These are phyloP conservation scores for Anolis carolinensis DNA, from an alignment of 2,113 vertebrate species.

Conservation along the genomic window DNA sequence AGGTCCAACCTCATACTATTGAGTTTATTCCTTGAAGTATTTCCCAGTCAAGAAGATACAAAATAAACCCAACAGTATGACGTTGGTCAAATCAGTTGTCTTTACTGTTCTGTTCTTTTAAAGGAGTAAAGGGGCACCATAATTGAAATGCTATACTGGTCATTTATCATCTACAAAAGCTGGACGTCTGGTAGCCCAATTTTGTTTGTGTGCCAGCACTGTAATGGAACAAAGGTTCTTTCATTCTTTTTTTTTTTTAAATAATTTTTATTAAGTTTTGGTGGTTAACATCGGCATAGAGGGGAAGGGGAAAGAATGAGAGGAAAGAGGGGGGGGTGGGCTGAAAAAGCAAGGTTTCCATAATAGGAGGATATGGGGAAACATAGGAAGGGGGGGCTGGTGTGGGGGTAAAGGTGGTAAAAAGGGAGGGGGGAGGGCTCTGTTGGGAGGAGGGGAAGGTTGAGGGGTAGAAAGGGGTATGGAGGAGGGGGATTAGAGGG, in stretches of 20 bases:
- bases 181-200: fast-evolving
- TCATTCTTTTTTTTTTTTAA: not conserved
- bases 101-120: not conserved
- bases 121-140: fast-evolving
- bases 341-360: too few relatives aligned
- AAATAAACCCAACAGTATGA: slow-evolving; percentile 18
- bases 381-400: too few relatives aligned
- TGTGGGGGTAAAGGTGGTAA: too few relatives aligned
- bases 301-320: too few relatives aligned
- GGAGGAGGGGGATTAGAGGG: too few relatives aligned
- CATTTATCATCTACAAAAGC: fast-evolving
- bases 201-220: fast-evolving
- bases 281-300: too few relatives aligned
- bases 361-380: too few relatives aligned
- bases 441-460: too few relatives aligned
- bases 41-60: fast-evolving
- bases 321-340: too few relatives aligned
- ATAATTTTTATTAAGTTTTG: too few relatives aligned
- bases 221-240: fast-evolving
- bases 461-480: too few relatives aligned
- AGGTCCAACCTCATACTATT: not conserved
- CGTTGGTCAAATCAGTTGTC: not conserved
- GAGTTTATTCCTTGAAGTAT: not conserved
- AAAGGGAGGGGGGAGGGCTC: too few relatives aligned
- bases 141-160: fast-evolving